Base-by-base conservation (phyloP, 2,113 vertebrate species). In the Cynoglossus semilaevis region DNA sequence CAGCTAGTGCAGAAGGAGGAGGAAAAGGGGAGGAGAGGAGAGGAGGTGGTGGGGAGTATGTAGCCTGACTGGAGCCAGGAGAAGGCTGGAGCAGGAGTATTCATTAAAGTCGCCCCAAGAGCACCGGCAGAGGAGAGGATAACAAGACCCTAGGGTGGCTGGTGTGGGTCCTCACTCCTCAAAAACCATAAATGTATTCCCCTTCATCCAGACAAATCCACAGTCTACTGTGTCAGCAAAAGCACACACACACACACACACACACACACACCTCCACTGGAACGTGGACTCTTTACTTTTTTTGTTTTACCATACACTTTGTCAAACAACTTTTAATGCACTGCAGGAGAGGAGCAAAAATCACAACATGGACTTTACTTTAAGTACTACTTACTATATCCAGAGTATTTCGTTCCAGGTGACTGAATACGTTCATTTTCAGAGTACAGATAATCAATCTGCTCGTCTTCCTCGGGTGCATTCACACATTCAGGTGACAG, bases 141-240 rank as follows among this genome's bases (percentile, higher is more conserved):
- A 91, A 87, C 85, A 88, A 87, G 88, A 85, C 82, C 89, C 88
- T 77, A 84, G 88, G 88, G 85, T 85, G 83, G 70, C 78, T 77
- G 68, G 72, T 81, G 83, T 51, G n/a, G 82, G 54, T 77, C 87
- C 87, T 88, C 77, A 74, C 78, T 70, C 66, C 86, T 84, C 77
- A 84, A 82, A 84, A 81, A 70, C 70, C 72, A 84, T 72, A 86
- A 84, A 91, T 89, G 78, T 87, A 89, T 90, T 82, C 83, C 79
- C 74, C 57, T 80, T 82, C 82, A 88, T 89, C 81, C 76, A 77
- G 77, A 87, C 72, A 83, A 82, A 79, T 81, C 86, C 76, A 67
- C 74, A 80, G 82, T 56, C 76, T 74, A 67, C 63, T 48, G 49
- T 83, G 84, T 82, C 87, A 90, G 84, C 79, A 13, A 36, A 83